A percentile compares a stretch with the other conserved stretches of the same genome.
Evolutionary conservation across 2,888 invertebrate genomes (phyloP).

Genomic region (Callyntrura sp.): DNA sequence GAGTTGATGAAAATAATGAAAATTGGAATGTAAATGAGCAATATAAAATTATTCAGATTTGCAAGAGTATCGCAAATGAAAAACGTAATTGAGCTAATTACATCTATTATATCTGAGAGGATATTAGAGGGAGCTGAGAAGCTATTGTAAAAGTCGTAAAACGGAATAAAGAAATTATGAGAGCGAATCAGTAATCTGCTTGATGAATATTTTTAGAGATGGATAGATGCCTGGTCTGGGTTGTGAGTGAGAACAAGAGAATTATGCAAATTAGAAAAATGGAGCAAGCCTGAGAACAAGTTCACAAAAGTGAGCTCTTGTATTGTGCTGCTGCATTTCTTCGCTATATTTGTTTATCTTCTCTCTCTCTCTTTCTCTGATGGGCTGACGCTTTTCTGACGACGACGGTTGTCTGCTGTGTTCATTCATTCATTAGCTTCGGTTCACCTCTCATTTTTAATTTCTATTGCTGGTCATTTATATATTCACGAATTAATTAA

Average conservation of each 20-base stretch:
- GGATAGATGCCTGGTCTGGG: slow-evolving; percentile 26
- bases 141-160: background rate
- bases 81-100: slow-evolving; percentile 29
- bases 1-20: slow-evolving; percentile 23
- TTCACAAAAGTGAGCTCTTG: slow-evolving; percentile 29
- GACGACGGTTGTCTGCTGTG: slow-evolving; percentile 15
- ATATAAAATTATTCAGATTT: slow-evolving; percentile 9
- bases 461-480: slow-evolving; percentile 51
- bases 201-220: slow-evolving; percentile 44
- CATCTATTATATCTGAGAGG: slow-evolving; percentile 22
- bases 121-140: slow-evolving; percentile 34
- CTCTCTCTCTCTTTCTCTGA: background rate
- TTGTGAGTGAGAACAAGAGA: slow-evolving; percentile 76
- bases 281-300: slow-evolving; percentile 73
- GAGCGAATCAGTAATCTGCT: slow-evolving; percentile 61
- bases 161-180: slow-evolving; percentile 65
- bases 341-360: slow-evolving; percentile 56
- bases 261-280: slow-evolving; percentile 76
- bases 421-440: slow-evolving; percentile 73
- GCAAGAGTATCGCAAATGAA: background rate
- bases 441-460: slow-evolving; percentile 74
- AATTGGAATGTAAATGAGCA: slow-evolving; percentile 53
- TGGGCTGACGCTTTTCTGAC: too few species aligned
- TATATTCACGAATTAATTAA: slow-evolving; percentile 40
- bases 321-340: slow-evolving; percentile 66